Conservation (phyloP, 2,888 invertebrate genomes). For the Teinopalpus imperialis region DNA sequence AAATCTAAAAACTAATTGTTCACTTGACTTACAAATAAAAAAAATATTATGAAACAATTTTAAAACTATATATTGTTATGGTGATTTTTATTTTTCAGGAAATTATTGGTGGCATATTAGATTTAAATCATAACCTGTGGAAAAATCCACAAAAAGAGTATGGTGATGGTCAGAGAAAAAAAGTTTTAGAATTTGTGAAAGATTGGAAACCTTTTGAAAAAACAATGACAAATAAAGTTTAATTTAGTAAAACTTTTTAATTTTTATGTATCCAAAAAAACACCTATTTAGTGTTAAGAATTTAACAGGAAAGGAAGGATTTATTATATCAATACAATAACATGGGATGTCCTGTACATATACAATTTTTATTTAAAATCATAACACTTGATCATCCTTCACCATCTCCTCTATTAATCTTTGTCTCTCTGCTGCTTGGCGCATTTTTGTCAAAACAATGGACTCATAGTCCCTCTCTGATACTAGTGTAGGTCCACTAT, state of each 20-base stretch:
- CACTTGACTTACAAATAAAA: too few species aligned
- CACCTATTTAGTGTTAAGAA: too few species aligned
- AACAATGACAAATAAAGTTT: constrained; percentile 49
- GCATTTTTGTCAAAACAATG: constrained; percentile 88
- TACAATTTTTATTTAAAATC: constrained; percentile 29
- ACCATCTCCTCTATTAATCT: constrained; percentile 86
- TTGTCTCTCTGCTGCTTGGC: constrained; percentile 93
- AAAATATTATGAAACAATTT: too few species aligned
- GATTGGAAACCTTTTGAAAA: constrained; percentile 87
- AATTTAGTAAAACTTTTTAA: too few species aligned
- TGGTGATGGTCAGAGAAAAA: constrained; percentile 88
- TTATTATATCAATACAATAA: neutral
- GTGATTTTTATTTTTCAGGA: constrained; percentile 85
- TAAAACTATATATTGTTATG: too few species aligned
- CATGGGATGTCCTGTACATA: too few species aligned
- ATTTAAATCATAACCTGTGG: constrained; percentile 93
- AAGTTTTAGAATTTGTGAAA: constrained; percentile 87
- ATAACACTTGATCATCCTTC: constrained; percentile 71
- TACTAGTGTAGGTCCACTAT: constrained; percentile 61
- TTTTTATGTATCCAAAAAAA: too few species aligned
- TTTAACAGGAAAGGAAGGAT: too few species aligned
- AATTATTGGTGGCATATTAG: constrained; percentile 97
- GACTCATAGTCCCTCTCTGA: constrained; percentile 91
- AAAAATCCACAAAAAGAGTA: constrained; percentile 89
- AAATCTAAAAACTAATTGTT: too few species aligned